Evolutionary conservation across 2,888 invertebrate species (phyloP).

Genomic region (Iselma pallidipennis): DNA sequence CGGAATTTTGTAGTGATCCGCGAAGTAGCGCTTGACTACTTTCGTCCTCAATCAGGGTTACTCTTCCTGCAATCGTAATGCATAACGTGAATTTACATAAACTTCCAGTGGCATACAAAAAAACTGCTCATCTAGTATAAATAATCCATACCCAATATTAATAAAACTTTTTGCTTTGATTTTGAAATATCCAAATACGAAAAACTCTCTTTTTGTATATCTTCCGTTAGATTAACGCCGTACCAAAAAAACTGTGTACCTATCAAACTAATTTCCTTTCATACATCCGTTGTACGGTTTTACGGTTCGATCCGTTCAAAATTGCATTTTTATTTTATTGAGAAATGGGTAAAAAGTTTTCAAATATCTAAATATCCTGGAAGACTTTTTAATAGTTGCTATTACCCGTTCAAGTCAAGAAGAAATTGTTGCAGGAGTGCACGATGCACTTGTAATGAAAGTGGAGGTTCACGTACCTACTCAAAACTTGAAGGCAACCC

Average conservation of each 20-base stretch:
- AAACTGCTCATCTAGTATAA: too few species aligned
- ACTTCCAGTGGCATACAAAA: not conserved
- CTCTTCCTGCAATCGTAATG: not conserved
- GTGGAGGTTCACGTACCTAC: too few species aligned
- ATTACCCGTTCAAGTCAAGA: too few species aligned
- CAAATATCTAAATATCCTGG: too few species aligned
- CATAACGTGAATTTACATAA: not conserved
- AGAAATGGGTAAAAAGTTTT: too few species aligned
- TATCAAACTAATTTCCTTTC: not conserved
- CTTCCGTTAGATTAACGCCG: not conserved
- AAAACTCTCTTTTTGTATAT: too few species aligned
- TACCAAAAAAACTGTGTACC: not conserved
- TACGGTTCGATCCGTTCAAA: not conserved
- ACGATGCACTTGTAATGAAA: too few species aligned
- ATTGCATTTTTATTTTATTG: not conserved
- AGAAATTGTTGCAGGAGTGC: too few species aligned
- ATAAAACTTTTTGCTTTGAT: too few species aligned
- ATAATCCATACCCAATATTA: too few species aligned
- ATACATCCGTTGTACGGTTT: not conserved
- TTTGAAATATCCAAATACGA: too few species aligned
- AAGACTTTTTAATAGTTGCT: too few species aligned
- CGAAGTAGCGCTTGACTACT: slow-evolving; percentile 1
- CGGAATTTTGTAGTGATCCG: not conserved
- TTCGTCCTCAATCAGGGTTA: not conserved
- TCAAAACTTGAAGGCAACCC: slow-evolving; percentile 22